phyloP scores from a whole-genome alignment of 2,113 vertebrate genomes.

The Rissa tridactyla region DNA sequence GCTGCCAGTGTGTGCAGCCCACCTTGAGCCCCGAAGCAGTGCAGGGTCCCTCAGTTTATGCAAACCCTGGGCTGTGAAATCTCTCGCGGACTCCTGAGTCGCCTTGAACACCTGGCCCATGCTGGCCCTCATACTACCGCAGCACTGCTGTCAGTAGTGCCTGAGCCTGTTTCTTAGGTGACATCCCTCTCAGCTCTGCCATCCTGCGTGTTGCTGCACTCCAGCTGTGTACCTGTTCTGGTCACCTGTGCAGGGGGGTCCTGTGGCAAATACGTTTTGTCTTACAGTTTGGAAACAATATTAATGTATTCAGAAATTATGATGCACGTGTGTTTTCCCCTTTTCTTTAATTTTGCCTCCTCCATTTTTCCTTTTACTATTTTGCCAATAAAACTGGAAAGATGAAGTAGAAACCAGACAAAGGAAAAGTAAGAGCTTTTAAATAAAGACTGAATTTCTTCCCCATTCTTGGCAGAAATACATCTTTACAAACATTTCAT shows the following conservation, averaged over 20 bases:
- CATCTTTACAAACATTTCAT: neutral
- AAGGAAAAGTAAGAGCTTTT: constrained; percentile 14
- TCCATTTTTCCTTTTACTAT: neutral
- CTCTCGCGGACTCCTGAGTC: neutral
- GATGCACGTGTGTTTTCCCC: neutral
- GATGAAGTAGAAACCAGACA: neutral
- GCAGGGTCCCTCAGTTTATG: neutral
- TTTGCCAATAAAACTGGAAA: neutral
- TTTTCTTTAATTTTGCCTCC: neutral
- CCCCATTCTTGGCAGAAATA: neutral
- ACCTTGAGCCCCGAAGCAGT: neutral
- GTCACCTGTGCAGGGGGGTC: neutral
- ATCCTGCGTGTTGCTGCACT: neutral
- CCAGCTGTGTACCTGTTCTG: neutral
- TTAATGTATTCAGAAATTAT: neutral
- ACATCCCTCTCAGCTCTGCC: neutral
- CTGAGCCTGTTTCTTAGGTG: neutral
- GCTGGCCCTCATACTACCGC: neutral
- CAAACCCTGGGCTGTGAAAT: neutral
- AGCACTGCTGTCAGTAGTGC: neutral
- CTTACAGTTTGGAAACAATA: neutral
- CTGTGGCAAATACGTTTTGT: neutral
- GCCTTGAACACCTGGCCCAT: neutral
- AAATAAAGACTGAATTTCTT: constrained; percentile 1
- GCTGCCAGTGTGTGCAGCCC: neutral